Percentiles rank a stretch among this genome's conserved stretches.
Evolutionary conservation across 2,113 vertebrate genomes (phyloP).

Genomic region (Haemorhous mexicanus): DNA sequence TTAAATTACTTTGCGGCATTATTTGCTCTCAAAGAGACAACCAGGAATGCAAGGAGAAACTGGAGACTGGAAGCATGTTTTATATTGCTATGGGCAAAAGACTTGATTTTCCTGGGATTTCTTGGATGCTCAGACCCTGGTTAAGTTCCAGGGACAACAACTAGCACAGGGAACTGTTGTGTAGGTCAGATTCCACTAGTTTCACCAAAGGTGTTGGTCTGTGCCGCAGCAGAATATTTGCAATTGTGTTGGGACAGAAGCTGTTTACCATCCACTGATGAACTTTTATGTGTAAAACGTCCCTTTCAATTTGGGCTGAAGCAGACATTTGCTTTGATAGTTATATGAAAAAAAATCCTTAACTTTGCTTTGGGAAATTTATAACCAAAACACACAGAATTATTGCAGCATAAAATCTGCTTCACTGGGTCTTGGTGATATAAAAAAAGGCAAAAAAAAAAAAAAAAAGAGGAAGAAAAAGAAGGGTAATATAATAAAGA

Average conservation of each 20-base stretch:
- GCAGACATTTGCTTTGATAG: constrained; percentile 64
- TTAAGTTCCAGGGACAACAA: neutral
- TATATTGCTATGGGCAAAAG: neutral
- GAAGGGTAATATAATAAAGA: neutral
- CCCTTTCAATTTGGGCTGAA: constrained; percentile 41
- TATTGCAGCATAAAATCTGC: constrained; percentile 62
- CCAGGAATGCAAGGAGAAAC: neutral
- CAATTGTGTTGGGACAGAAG: neutral
- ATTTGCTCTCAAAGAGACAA: neutral
- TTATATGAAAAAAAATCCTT: constrained; percentile 65
- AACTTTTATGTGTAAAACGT: constrained; percentile 14
- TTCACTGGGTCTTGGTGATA: constrained; percentile 56
- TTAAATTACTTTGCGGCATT: neutral
- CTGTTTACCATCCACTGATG: constrained; percentile 15
- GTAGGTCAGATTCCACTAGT: neutral
- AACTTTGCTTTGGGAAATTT: constrained; percentile 66
- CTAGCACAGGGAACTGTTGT: neutral
- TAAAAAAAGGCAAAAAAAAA: neutral
- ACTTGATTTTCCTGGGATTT: neutral
- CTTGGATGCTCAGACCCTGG: neutral
- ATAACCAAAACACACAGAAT: constrained; percentile 63
- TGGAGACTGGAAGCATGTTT: neutral
- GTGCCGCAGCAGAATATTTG: neutral
- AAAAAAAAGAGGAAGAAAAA: neutral
- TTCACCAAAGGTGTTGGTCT: neutral